Evolutionary conservation across 2,797 vertebrate species (phyloP), one percentile per base, ranked within the genome.

Genomic region (Macrochelys suwanniensis): DNA sequence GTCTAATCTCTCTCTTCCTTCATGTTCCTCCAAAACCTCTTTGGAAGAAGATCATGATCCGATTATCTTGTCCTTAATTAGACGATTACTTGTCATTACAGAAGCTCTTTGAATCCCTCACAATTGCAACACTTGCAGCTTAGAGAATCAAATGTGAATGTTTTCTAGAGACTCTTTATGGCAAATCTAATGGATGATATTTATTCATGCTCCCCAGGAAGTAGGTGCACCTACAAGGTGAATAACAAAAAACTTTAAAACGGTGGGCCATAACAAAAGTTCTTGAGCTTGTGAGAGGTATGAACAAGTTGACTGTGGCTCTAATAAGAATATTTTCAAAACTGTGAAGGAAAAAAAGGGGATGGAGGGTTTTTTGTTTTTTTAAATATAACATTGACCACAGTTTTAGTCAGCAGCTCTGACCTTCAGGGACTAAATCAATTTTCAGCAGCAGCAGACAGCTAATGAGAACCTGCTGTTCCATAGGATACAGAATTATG

Each of bases 381-480:
- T 56, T 17, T 56, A n/a, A 92, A 42, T 50, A 82, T 47, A 42
- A 5, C 53, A 53, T 85, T 88, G 56, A 21, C 11, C 56, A 89
- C 0, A 4, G 78, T 23, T 37, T 87, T 26, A 50, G 7, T 77
- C 51, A 94, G 61, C 49, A 61, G 74, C 85, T 87, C 47, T 95
- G 88, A 71, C 53, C 91, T 86, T 2, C 11, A 65, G 33, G 13
- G n/a, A 47, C 82, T 77, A 89, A 89, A 95, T 74, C 76, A 77
- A 23, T 54, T 87, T 94, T 81, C 79, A 86, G 83, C 53, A 85
- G 59, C 61, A 0, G 0, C 1, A 17, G 87, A 57, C 82, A 88
- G 28, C 77, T 88, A 96, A 96, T 28, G 84, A 94, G 87, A 65
- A 85, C 79, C 76, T 93, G 83, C 81, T 94, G 90, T 31, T 94